Evolutionary conservation across 1,140 invertebrate species (phyloP), one percentile per base, ranked within the genome.

Genomic region (Oreohelix idahoensis): DNA sequence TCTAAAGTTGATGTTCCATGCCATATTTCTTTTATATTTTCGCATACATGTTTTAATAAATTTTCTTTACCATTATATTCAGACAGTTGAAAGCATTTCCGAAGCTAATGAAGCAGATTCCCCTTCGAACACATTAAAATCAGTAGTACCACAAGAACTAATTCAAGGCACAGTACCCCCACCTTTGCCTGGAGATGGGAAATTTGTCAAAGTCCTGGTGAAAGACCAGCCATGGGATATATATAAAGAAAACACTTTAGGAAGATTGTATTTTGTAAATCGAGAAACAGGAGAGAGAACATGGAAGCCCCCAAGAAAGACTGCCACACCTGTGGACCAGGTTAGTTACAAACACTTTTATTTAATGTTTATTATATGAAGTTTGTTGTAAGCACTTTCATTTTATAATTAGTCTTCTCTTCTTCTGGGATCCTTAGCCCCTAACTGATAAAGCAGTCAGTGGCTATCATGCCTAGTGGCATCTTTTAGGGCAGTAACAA

Each of bases 261-360:
- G 85, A 35, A 79, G 89, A 71, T 45, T 73, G 0, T 89, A 85
- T 70, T 89, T 86, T 71, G 79, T 87, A 42, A 88, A 88, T 71
- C 79, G 79, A 51, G 89, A 88, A 53, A 88, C 89, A 0, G 73
- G 84, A 13, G 89, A 89, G 75, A 71, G 83, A 53, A 85, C 84
- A 0, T 89, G 84, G 84, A 89, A 89, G 81, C 89, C 89, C 23
- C 88, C 88, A 23, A 70, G 86, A 79, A 82, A 87, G 79, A 81
- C 70, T 5, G 83, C 76, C 35, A 32, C 83, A 23, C 66, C 75
- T 5, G 8, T 35, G 26, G 77, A 79, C 32, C 58, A 63, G 77
- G 77, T 79, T 17, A 51, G 29, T 39, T 66, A 32, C 20, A n/a
- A 5, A 23, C 20, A 20, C 53, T 58, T 58, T 15, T 23, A 58